phyloP scores from a whole-genome alignment of 2,113 vertebrate genomes.

The Entomyzon cyanotis region DNA sequence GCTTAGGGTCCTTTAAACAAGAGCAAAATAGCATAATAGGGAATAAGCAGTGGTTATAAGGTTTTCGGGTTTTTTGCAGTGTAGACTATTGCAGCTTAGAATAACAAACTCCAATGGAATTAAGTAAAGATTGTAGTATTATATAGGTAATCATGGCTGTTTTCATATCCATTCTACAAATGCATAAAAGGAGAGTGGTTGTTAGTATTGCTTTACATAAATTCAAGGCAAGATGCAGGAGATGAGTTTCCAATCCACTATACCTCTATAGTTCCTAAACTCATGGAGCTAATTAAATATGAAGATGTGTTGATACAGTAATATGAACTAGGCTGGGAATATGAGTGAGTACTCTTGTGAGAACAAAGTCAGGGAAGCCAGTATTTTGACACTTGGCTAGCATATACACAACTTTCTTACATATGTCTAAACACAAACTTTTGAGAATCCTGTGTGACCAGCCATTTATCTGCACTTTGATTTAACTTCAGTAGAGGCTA shows the following conservation, averaged over 20 bases:
- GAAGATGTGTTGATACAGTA: not conserved
- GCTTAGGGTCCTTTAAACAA: not conserved
- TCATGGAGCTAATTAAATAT: not conserved
- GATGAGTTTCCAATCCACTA: not conserved
- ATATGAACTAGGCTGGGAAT: not conserved
- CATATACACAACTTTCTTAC: not conserved
- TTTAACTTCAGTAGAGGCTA: not conserved
- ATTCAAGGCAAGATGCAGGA: not conserved
- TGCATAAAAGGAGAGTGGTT: not conserved
- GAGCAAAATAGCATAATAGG: not conserved
- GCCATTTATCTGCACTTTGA: not conserved
- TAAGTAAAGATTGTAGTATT: not conserved
- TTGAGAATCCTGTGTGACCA: not conserved
- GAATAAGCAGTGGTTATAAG: not conserved
- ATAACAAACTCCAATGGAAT: not conserved
- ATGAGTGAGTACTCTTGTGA: not conserved
- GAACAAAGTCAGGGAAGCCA: not conserved
- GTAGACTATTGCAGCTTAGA: not conserved
- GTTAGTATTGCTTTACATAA: not conserved
- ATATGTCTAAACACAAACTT: not conserved
- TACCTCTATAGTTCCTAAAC: not conserved
- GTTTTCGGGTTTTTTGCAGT: not conserved
- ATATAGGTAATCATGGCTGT: not conserved
- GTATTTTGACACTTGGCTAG: not conserved
- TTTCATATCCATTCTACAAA: not conserved